Conservation (phyloP, 2,113 vertebrate genomes). For the Vulpes lagopus region DNA sequence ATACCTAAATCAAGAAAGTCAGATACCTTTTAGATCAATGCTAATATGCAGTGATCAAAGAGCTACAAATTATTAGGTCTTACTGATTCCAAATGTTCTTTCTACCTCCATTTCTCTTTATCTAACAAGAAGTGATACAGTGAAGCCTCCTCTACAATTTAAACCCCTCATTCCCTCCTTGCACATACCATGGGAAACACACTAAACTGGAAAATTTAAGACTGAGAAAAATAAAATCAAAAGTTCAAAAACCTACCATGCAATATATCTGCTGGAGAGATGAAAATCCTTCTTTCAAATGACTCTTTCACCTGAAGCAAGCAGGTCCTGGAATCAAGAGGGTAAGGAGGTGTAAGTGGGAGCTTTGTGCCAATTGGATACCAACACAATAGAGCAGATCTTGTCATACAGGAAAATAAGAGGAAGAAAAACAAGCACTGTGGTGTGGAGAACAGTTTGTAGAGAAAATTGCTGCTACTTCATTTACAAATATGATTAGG, state of each 20-base stretch:
- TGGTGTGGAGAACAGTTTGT: not conserved
- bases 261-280: not conserved
- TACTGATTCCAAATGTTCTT: not conserved
- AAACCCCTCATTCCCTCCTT: not conserved
- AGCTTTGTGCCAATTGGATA: not conserved
- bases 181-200: not conserved
- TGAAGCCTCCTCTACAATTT: not conserved
- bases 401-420: not conserved
- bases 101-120: not conserved
- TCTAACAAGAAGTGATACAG: not conserved
- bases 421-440: not conserved
- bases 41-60: not conserved
- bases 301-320: not conserved
- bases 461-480: not conserved
- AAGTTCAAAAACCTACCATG: not conserved
- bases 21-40: not conserved
- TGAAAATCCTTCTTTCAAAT: not conserved
- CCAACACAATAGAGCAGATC: not conserved
- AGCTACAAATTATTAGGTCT: not conserved
- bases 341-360: not conserved
- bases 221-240: not conserved
- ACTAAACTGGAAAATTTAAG: not conserved
- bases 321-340: not conserved
- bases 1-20: not conserved
- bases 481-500: constrained; percentile 23